Base-by-base conservation (phyloP, 2,113 vertebrate genomes). In the Limnothrissa miodon region DNA sequence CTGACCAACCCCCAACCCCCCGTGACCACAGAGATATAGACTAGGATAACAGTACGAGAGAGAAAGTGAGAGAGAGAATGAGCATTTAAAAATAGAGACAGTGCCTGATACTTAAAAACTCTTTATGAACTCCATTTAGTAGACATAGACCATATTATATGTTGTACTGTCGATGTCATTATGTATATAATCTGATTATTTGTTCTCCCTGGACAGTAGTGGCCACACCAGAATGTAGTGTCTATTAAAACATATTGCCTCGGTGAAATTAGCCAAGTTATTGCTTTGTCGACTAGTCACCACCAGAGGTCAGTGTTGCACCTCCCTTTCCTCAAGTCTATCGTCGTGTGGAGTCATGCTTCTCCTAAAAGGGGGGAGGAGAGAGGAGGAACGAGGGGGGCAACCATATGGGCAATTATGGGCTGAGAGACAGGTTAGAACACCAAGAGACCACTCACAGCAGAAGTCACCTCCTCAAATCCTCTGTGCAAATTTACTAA, bases 261-360 rank as follows among this genome's bases (percentile, higher is more conserved):
- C 29, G 46, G 36, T 74, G 2, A 13, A 11, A 17, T 36, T 36
- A 9, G n/a, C 6, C 7, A 36, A 23, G 42, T 10, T 13, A 39
- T 39, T 90, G 88, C 83, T 85, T 80, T 33, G n/a, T 23, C 39
- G 3, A 10, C 9, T 80, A 19, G 79, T 23, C 0, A 4, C 90
- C 93, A 91, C 81, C 84, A 93, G 94, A 93, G 91, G 93, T 87
- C 90, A 3, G 87, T 78, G 74, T 90, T 92, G 89, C 39, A 82
- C 85, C 0, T 51, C n/a, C 51, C 81, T 87, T 84, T 9, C 13
- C 66, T 36, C 10, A 74, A 74, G 51, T 5, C 66, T 36, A 11
- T 33, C 0, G 48, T 39, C 44, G 39, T 79, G 45, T 78, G 36
- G 39, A 62, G 33, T 19, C 66, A 36, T 39, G 66, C 29, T 15